These are phyloP conservation scores for Leptinotarsa haldemani DNA, from an alignment of 2,888 invertebrate genomes.

Conservation along the genomic window DNA sequence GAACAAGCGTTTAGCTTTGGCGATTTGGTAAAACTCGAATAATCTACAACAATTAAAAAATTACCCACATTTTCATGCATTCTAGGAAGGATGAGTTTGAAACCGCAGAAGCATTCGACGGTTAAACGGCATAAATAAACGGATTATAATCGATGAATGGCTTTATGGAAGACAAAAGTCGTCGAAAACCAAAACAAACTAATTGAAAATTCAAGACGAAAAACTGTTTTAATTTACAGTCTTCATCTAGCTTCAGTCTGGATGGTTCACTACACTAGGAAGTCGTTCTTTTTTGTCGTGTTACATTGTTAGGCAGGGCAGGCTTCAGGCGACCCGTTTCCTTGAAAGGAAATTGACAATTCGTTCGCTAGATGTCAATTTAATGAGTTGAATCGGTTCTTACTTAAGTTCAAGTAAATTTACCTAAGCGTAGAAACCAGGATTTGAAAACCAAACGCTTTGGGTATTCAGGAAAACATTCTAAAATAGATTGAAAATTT, in stretches of 20 bases:
- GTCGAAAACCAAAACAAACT: constrained; percentile 50
- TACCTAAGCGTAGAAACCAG: too few relatives aligned
- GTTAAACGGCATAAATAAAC: constrained; percentile 54
- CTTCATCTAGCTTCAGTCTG: not conserved
- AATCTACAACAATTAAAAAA: constrained; percentile 36
- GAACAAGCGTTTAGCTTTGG: constrained; percentile 28
- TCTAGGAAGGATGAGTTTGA: constrained; percentile 30
- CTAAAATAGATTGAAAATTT: too few relatives aligned
- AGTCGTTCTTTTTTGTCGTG: too few relatives aligned
- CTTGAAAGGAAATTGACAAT: too few relatives aligned
- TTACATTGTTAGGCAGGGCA: not conserved
- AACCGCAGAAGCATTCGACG: constrained; percentile 53
- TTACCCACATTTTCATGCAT: constrained; percentile 33
- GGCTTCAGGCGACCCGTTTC: too few relatives aligned
- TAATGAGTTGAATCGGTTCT: too few relatives aligned
- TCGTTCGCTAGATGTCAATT: too few relatives aligned
- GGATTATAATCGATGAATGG: constrained; percentile 36
- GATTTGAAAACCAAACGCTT: too few relatives aligned
- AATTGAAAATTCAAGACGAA: constrained; percentile 53
- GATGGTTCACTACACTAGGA: too few relatives aligned
- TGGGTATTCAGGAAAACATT: too few relatives aligned
- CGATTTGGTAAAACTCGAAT: constrained; percentile 28
- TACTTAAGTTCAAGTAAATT: too few relatives aligned
- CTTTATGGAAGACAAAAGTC: constrained; percentile 43
- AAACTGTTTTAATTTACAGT: constrained; percentile 18